Evolutionary conservation across 2,113 vertebrate genomes (phyloP).

Genomic region (Calidris pygmaea): DNA sequence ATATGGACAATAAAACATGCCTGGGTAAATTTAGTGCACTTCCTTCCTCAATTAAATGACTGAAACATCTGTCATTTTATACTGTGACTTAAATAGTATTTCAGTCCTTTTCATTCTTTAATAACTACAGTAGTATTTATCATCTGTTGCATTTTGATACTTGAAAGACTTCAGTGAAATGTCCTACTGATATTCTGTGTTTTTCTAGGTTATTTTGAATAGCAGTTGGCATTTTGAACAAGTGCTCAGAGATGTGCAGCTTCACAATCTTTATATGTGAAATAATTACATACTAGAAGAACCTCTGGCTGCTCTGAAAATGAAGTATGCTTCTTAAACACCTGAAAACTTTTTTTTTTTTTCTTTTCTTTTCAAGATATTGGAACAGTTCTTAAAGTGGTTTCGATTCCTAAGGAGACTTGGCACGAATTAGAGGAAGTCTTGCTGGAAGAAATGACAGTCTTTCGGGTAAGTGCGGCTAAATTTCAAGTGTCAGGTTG

Average conservation of each 20-base stretch:
- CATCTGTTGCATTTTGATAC: background rate
- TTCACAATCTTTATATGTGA: background rate
- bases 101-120: background rate
- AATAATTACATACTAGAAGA: background rate
- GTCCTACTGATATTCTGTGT: background rate
- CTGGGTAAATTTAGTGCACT: background rate
- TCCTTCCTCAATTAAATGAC: background rate
- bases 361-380: conserved; percentile 78
- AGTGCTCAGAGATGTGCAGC: background rate
- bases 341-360: background rate
- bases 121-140: background rate
- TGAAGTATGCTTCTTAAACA: background rate
- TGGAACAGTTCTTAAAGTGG: conserved; percentile 95
- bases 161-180: background rate
- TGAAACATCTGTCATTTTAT: background rate
- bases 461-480: conserved; percentile 86
- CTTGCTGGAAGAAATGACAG: conserved; percentile 95
- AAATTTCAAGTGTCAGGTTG: conserved; percentile 66
- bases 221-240: background rate
- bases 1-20: background rate
- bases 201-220: background rate
- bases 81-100: background rate
- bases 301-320: background rate
- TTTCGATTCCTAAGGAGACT: conserved; percentile 94
- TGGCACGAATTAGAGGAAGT: conserved; percentile 99